Base-by-base conservation (phyloP, 2,888 invertebrate genomes). In the Andrena dorsata region DNA sequence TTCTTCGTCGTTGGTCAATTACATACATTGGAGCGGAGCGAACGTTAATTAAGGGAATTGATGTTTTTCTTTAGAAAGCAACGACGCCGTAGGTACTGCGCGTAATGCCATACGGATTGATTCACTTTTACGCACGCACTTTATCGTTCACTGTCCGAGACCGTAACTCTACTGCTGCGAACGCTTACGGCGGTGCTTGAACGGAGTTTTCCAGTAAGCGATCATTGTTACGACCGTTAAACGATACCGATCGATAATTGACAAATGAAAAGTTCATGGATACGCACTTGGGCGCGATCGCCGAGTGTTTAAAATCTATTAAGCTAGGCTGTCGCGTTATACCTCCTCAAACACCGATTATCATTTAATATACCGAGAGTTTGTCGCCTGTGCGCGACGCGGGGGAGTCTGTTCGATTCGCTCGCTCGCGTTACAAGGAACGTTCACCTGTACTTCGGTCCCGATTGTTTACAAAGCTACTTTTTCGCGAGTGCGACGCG, bases 191-290 rank as follows among this genome's bases (percentile, higher is more conserved):
- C 74, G 76, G n/a, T 75, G 85, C 76, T 82, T 58, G 60, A 79
- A 79, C 60, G 41, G 35, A 58, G 66, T 80, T 75, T 73, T 76
- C 76, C 80, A 74, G 58, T 82, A 77, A 83, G 60, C 80, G 63
- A 75, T 86, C 81, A 80, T 83, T 63, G 71, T 86, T 76, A 30
- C 63, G 66, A 56, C 35, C 26, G 47, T 28, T 65, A 70, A 76
- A 75, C 76, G 79, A 85, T 84, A 82, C 74, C 75, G 83, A 86
- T 88, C 88, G 69, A 86, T 88, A 85, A 75, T 66, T 53, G 80
- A 85, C 72, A 72, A 49, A 8, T 32, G 28, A 51, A 35, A 13
- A 30, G 56, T 51, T 66, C 49, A 47, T 41, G 56, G 60, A 30
- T 53, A 65, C 16, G 23, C 65, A 61, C 26, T 72, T n/a, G 23